phyloP scores from a whole-genome alignment of 2,113 vertebrate genomes.

The Spermophilus dauricus region DNA sequence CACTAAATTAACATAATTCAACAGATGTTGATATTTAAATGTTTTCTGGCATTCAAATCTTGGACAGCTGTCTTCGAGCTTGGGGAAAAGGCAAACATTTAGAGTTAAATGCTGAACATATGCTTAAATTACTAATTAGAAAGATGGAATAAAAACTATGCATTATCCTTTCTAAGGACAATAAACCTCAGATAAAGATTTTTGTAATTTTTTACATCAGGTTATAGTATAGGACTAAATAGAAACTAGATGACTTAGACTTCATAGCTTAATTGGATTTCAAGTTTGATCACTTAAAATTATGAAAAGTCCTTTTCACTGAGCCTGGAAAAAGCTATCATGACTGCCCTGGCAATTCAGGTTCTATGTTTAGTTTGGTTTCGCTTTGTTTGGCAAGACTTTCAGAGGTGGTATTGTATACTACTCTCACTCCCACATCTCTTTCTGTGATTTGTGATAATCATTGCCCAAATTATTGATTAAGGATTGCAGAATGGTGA shows the following conservation, averaged over 20 bases:
- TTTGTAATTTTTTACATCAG: conserved; percentile 77
- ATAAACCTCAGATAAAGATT: conserved; percentile 80
- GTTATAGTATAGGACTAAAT: conserved; percentile 76
- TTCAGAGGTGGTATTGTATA: neutral
- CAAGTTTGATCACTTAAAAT: conserved; percentile 58
- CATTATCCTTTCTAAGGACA: conserved; percentile 92
- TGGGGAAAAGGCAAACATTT: conserved; percentile 94
- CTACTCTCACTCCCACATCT: neutral
- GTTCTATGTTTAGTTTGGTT: neutral
- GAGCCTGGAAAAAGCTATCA: conserved; percentile 29
- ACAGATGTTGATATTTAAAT: conserved; percentile 95
- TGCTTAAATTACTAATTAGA: conserved; percentile 95
- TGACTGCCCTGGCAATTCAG: neutral
- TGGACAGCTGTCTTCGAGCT: conserved; percentile 94
- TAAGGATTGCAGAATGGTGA: neutral
- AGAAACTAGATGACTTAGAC: conserved; percentile 47
- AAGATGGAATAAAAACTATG: conserved; percentile 90
- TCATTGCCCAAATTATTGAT: neutral
- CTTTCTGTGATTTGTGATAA: neutral
- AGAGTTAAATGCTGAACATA: conserved; percentile 95
- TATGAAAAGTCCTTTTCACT: conserved; percentile 17
- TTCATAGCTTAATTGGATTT: conserved; percentile 77
- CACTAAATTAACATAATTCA: conserved; percentile 94
- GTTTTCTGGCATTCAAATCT: conserved; percentile 92
- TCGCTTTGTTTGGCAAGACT: neutral